Base-by-base conservation (phyloP, 1,140 invertebrate genomes). In the Cyrtorhinus lividipennis region DNA sequence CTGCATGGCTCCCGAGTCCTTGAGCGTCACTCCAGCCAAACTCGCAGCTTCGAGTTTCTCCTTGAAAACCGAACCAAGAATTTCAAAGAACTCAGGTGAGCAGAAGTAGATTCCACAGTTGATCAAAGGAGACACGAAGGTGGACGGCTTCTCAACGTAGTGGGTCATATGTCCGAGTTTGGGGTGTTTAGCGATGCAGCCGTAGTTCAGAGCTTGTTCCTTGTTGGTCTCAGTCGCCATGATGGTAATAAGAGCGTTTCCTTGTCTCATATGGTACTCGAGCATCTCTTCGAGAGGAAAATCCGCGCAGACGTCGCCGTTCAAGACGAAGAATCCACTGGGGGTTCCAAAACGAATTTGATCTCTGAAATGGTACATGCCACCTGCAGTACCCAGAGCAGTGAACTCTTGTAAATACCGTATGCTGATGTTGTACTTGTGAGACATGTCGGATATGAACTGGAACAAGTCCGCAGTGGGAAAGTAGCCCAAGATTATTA, bases 101-200 rank as follows among this genome's bases (percentile, higher is more conserved):
- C 87, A 88, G 2, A 98, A 79, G 72, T 98, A 99, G 45, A 98
- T 85, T 0, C 97, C 97, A 75, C 95, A 98, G 73, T 95, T 99
- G 59, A 99, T 98, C 1, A 87, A 77, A 5, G 87, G 88, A 0
- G 94, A 97, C 1, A 99, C 91, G 79, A 98, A 99, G 0, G 91
- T 95, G 57, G 88, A 89, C 8, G 97, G 97, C 72, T 99, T 99
- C 73, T 99, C 97, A 0, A 99, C 97, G 71, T 98, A 99, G 77
- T 99, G 96, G 0, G 87, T 83, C 1, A 98, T 87, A 81, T 69
- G 88, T 83, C 45, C 53, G 0, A 83, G 87, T 20, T 81, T 76
- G 67, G 87, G 84, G 67, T 91, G 83, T 66, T 87, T 82, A 2
- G 95, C 93, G 72, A 98, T 88, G 71, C 93, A 97, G 0, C 95